These are phyloP conservation scores for Myotis myotis DNA, from an alignment of 2,797 vertebrate genomes.

Conservation along the genomic window DNA sequence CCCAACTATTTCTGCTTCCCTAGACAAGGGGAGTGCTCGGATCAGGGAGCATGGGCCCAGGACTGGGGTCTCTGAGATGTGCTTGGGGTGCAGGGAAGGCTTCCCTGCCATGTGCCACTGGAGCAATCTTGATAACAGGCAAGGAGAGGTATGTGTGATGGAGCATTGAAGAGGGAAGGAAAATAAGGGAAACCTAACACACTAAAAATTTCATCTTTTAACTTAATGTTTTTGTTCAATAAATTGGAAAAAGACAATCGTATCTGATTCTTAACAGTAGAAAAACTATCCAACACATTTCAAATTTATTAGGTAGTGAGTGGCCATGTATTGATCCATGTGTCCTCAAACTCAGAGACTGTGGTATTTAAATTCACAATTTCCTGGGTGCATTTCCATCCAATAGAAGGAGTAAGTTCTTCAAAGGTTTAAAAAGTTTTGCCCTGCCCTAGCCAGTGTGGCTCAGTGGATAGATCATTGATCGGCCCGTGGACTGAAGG, in stretches of 20 bases:
- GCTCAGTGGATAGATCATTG: background rate
- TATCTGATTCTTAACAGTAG: background rate
- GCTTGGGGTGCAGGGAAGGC: background rate
- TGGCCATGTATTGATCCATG: background rate
- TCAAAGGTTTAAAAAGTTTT: background rate
- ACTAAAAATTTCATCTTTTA: background rate
- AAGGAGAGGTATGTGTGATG: background rate
- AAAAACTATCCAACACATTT: background rate
- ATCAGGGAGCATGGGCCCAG: background rate
- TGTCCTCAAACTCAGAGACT: background rate
- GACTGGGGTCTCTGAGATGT: background rate
- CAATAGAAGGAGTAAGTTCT: background rate
- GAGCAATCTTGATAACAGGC: background rate
- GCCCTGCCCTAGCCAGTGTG: background rate
- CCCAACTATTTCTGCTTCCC: background rate
- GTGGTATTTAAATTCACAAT: background rate
- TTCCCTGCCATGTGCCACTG: background rate
- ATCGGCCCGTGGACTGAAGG: too few species aligned
- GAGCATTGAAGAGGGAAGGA: background rate
- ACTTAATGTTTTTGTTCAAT: background rate
- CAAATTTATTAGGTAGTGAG: background rate
- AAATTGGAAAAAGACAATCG: background rate
- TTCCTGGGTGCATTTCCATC: background rate
- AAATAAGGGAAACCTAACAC: background rate
- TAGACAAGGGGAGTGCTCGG: background rate